phyloP scores from a whole-genome alignment of 2,888 invertebrate species.

The Drosophila austrosaltans region DNA sequence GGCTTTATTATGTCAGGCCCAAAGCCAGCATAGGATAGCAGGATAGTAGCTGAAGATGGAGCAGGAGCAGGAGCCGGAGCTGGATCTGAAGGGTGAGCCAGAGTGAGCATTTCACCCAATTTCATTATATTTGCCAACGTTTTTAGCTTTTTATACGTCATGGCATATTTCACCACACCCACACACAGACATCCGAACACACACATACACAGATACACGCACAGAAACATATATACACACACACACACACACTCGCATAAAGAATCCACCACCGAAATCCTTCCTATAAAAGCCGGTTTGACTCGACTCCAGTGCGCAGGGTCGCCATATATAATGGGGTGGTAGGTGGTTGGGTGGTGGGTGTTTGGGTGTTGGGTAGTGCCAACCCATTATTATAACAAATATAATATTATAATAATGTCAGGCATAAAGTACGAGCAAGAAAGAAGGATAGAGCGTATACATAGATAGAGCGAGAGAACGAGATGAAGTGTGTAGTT shows the following conservation, averaged over 20 bases:
- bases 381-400: conserved; percentile 79
- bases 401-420: conserved; percentile 81
- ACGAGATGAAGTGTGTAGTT: conserved; percentile 16
- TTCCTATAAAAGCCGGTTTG: conserved; percentile 69
- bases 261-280: conserved; percentile 28
- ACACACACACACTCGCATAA: conserved; percentile 5
- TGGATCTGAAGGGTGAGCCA: conserved; percentile 17
- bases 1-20: conserved; percentile 79
- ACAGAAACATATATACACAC: neutral
- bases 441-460: conserved; percentile 39
- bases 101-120: conserved; percentile 75
- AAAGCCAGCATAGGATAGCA: conserved; percentile 13
- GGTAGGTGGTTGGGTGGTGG: conserved; percentile 41
- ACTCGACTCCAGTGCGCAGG: conserved; percentile 69
- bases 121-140: conserved; percentile 80
- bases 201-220: conserved; percentile 50
- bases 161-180: conserved; percentile 77
- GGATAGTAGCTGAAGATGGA: conserved; percentile 6
- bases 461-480: conserved; percentile 26
- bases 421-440: conserved; percentile 73
- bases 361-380: conserved; percentile 37
- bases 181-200: conserved; percentile 22
- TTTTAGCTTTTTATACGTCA: conserved; percentile 80
- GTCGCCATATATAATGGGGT: conserved; percentile 39
- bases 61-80: conserved; percentile 20